phyloP scores from a whole-genome alignment of 2,888 invertebrate genomes.

The Caenorhabditis doughertyi region DNA sequence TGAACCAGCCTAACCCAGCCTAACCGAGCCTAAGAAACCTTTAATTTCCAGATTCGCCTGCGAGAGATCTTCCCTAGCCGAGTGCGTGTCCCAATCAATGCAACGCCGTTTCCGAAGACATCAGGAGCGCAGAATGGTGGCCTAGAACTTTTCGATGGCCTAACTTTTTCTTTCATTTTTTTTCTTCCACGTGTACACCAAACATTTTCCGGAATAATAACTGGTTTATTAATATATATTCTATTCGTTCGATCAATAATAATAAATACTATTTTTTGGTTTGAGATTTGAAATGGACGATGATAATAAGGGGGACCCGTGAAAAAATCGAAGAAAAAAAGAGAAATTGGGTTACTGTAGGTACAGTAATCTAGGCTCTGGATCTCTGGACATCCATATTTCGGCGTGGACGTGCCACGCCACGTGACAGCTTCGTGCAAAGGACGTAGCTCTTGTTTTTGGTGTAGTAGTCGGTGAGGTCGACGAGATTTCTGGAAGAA shows the following conservation, averaged over 20 bases:
- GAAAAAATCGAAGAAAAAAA: not conserved
- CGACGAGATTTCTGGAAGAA: conserved; percentile 67
- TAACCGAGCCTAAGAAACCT: too few relatives aligned
- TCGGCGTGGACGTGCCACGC: conserved; percentile 57
- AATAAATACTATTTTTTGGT: conserved; percentile 11
- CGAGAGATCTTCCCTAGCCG: conserved; percentile 58
- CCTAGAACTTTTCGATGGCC: not conserved
- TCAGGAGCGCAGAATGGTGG: conserved; percentile 5
- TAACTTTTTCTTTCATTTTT: not conserved
- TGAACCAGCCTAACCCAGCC: too few relatives aligned
- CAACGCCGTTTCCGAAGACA: conserved; percentile 34
- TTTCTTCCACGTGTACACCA: conserved; percentile 16
- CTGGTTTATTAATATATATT: conserved; percentile 32
- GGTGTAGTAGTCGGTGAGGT: conserved; percentile 70
- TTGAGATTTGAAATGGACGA: conserved; percentile 6
- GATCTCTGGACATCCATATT: conserved; percentile 21
- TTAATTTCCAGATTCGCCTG: conserved; percentile 69
- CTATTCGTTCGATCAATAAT: not conserved
- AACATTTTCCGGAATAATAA: not conserved
- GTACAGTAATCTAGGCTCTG: conserved; percentile 7
- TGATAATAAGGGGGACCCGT: conserved; percentile 8
- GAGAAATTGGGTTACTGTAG: not conserved
- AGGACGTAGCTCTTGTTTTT: conserved; percentile 69
- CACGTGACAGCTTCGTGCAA: conserved; percentile 58
- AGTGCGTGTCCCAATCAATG: conserved; percentile 61